A percentile compares a stretch with the other conserved stretches of the same genome.
These are phyloP conservation scores for Apocrypta bakeri DNA, from an alignment of 1,140 invertebrate species.

Conservation along the genomic window DNA sequence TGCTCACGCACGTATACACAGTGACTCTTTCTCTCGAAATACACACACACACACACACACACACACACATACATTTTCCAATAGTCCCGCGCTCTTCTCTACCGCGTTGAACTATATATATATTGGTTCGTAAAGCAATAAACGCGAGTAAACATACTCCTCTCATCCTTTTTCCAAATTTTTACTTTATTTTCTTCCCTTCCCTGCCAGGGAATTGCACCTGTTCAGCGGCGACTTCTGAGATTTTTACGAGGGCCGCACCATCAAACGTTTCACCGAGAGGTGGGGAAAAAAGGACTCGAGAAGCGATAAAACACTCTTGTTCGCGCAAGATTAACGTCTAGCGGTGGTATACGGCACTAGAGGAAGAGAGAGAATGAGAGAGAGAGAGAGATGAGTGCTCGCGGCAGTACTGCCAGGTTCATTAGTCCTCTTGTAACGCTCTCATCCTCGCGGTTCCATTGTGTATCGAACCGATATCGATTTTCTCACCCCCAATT, in stretches of 20 bases:
- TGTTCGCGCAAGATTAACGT: conserved; percentile 69
- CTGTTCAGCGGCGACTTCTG: conserved; percentile 47
- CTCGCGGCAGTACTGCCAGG: conserved; percentile 30
- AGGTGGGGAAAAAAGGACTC: background rate
- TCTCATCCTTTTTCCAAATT: background rate
- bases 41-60: conserved; percentile 5
- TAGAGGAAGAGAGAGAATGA: background rate
- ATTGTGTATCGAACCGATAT: conserved; percentile 39
- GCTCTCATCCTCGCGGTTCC: conserved; percentile 40
- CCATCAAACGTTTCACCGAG: background rate
- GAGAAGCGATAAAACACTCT: conserved; percentile 67
- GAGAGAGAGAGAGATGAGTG: background rate
- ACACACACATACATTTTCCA: conserved; percentile 26
- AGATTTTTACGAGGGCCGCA: conserved; percentile 69
- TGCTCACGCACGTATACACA: conserved; percentile 25
- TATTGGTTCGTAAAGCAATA: conserved; percentile 51
- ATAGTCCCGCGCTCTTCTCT: background rate
- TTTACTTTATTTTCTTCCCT: conserved; percentile 54
- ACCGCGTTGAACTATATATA: conserved; percentile 44
- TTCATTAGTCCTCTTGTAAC: conserved; percentile 59
- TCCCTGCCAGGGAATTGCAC: conserved; percentile 63
- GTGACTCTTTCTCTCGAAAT: conserved; percentile 23
- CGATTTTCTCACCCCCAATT: conserved; percentile 40
- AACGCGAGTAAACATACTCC: background rate
- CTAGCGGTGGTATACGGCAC: conserved; percentile 53